phyloP scores from a whole-genome alignment of 1,140 invertebrate species.

The Plodia interpunctella region DNA sequence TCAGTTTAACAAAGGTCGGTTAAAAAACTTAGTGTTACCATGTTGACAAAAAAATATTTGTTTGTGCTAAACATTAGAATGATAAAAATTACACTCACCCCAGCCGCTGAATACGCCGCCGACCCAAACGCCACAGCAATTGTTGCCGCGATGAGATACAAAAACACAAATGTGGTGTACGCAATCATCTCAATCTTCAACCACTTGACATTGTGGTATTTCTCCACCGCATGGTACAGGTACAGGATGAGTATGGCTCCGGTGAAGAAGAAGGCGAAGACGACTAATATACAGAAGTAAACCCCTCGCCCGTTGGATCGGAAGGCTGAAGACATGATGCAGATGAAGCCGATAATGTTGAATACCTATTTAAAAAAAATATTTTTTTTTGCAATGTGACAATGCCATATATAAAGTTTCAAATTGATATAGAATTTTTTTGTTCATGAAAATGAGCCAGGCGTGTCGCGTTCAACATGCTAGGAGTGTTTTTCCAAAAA shows the following conservation, averaged over 20 bases:
- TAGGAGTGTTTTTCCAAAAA: no score
- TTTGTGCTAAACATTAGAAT: no score
- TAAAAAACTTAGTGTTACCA: no score
- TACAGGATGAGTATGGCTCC: slow-evolving; percentile 86
- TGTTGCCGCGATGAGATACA: slow-evolving; percentile 84
- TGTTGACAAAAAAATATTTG: no score
- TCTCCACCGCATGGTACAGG: slow-evolving; percentile 90
- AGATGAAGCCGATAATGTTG: slow-evolving; percentile 90
- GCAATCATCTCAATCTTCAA: slow-evolving; percentile 88
- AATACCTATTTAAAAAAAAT: slow-evolving; percentile 78
- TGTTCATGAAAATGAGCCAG: no score
- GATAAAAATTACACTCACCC: slow-evolving; percentile 80
- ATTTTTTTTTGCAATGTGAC: slow-evolving; percentile 10
- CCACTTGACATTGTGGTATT: slow-evolving; percentile 91
- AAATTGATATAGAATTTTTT: no score
- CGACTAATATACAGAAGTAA: slow-evolving; percentile 90
- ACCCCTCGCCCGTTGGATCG: slow-evolving; percentile 78
- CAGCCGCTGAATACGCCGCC: slow-evolving; percentile 80
- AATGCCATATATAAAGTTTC: no score
- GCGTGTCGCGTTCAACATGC: no score
- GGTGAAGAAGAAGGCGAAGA: slow-evolving; percentile 88
- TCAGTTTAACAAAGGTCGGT: no score
- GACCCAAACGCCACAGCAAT: slow-evolving; percentile 80
- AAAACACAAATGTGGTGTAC: slow-evolving; percentile 81
- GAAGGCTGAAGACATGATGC: slow-evolving; percentile 81